Base-by-base conservation (phyloP, 1,140 invertebrate species). In the Drosophila lacteicornis region DNA sequence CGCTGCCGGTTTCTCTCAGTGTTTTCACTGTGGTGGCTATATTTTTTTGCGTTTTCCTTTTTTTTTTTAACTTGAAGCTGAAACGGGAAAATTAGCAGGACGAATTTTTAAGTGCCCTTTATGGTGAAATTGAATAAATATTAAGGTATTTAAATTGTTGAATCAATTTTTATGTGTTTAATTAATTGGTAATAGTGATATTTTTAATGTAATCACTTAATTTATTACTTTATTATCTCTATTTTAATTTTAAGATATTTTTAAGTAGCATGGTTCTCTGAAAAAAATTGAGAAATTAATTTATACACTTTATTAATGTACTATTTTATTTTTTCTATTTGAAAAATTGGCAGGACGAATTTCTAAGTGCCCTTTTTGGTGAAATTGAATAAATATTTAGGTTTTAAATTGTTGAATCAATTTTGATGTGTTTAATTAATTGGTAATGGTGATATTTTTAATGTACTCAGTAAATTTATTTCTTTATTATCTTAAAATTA, bases 1-100 rank as follows among this genome's bases (percentile, higher is more conserved):
- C 73, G n/a, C 73, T 30, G 57, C 38, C 53, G 27, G 43, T 74
- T 57, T 68, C 56, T 56, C 53, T 55, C 53, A 55, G 53, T 56
- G 53, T 53, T 62, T 63, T 58, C 58, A 40, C 36, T 40, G 47
- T 38, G 51, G 51, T 49, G 47, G 40, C 49, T 30, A 33, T 50
- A 11, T 51, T 43, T 60, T 69, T 8, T 74, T 25, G 27, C 30
- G n/a, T 22, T 43, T 46, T 74, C 47, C 50, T 8, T 25, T 53
- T 42, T 53, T 42, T 30, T 63, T 59, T 19, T 22, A 7, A 25
- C 42, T 62, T 22, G n/a, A 62, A 62, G 25, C 22, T 11, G 9
- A 45, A 45, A 5, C 19, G 25, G 15, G 7, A 4, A 61, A 65
- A 33, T 33, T 45, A 56, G 38, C 38, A 43, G 62, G 25, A 17